phyloP scores from a whole-genome alignment of 2,888 invertebrate species.

The Lordiphosa fenestrarum region DNA sequence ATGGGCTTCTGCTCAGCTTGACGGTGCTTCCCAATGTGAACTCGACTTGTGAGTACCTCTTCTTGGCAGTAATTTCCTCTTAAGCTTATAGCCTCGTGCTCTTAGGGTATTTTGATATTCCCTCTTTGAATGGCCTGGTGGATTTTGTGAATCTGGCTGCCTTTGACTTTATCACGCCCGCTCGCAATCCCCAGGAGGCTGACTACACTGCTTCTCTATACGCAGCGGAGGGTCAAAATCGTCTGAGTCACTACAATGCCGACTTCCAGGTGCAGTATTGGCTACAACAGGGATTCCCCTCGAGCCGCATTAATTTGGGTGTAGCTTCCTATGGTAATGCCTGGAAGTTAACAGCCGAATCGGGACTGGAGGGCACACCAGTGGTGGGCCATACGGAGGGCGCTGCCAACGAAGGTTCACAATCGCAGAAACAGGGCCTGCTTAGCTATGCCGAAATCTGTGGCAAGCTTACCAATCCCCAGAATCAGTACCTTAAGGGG shows the following conservation, averaged over 20 bases:
- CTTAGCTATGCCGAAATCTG: conserved; percentile 91
- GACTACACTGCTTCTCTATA: conserved; percentile 89
- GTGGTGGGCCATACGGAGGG: conserved; percentile 86
- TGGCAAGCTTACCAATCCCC: conserved; percentile 85
- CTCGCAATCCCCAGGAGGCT: conserved; percentile 88
- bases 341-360: conserved; percentile 89
- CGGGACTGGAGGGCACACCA: conserved; percentile 88
- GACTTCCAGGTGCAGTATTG: conserved; percentile 86
- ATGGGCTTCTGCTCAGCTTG: conserved; percentile 84
- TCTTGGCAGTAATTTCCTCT: neutral
- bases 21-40: conserved; percentile 91
- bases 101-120: conserved; percentile 89
- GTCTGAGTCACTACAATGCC: conserved; percentile 83
- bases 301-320: conserved; percentile 86
- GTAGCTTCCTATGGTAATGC: conserved; percentile 88
- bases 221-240: conserved; percentile 85
- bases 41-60: conserved; percentile 83
- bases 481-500: conserved; percentile 83
- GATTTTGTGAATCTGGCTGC: conserved; percentile 90
- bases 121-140: conserved; percentile 86
- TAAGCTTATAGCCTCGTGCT: neutral
- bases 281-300: conserved; percentile 82
- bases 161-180: conserved; percentile 89
- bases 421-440: conserved; percentile 86
- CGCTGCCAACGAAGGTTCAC: conserved; percentile 86